Base-by-base conservation (phyloP, 2,888 invertebrate genomes). In the Cryptophagus acutangulus region DNA sequence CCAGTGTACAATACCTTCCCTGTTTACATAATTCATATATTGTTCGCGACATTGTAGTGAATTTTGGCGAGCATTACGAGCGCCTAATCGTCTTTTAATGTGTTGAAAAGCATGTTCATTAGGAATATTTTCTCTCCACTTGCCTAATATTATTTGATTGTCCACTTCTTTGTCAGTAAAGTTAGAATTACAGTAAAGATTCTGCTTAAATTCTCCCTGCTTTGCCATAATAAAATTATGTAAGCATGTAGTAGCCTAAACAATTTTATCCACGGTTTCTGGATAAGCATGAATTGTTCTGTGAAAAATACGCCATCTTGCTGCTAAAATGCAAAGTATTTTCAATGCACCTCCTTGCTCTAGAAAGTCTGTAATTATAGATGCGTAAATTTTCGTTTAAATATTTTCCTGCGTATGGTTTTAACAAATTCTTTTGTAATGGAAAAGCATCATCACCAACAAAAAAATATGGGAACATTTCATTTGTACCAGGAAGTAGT, bases 311-410 rank as follows among this genome's bases (percentile, higher is more conserved):
- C 43, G 37, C 40, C 35, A 48, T 31, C 45, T 41, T 8, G 48
- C 37, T 16, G 38, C 41, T 9, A 48, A 10, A 29, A 50, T 48
- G 9, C 50, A 48, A 48, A 8, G 38, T 25, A 24, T 41, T 41
- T 42, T 48, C 42, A 26, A 45, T 38, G 2, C 30, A 25, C 16
- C 41, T 10, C 1, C 41, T 9, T 24, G 42, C 41, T 28, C 48
- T 30, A 3, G 42, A 37, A 14, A 48, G 18, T 28, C 48, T 17
- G 28, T 43, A 45, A 30, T 48, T 48, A 37, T 38, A 45, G 16
- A 42, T 38, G 13, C 33, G 12, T 20, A 36, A 24, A 1, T 13
- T 29, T 17, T 8, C 5, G 10, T 28, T 17, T 10, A 40, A 17
- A 10, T 43, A 16, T 33, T 29, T 41, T n/a, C 10, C 26, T 10